Conservation (phyloP, 1,140 invertebrate species). For the Lasioglossum albipes region DNA sequence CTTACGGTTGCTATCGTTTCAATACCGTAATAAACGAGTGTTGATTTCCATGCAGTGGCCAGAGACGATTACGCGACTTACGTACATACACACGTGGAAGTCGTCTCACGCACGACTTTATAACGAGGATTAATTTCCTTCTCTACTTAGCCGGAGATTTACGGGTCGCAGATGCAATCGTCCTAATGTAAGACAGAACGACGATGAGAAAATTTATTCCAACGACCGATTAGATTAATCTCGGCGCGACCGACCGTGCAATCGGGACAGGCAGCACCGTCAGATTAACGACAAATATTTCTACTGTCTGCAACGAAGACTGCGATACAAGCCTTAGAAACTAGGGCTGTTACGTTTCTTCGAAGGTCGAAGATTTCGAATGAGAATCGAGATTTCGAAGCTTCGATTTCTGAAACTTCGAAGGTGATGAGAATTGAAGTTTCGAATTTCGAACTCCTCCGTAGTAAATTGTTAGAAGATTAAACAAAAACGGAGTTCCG, state of each 20-base stretch:
- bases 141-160: slow-evolving; percentile 24
- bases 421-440: no score
- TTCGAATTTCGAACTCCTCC: no score
- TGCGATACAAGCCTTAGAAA: no score
- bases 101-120: slow-evolving; percentile 23
- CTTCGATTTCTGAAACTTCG: no score
- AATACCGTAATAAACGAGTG: slow-evolving; percentile 36
- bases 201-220: slow-evolving; percentile 50
- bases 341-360: no score
- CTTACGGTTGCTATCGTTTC: slow-evolving; percentile 11
- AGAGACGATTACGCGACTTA: slow-evolving; percentile 27
- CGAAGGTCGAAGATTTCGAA: no score
- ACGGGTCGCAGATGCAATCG: slow-evolving; percentile 33
- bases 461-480: no score
- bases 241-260: slow-evolving; percentile 34
- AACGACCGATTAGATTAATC: slow-evolving; percentile 39
- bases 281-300: slow-evolving; percentile 33
- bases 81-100: not conserved
- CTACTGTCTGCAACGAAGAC: no score
- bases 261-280: slow-evolving; percentile 45
- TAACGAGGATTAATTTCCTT: slow-evolving; percentile 52
- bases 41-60: slow-evolving; percentile 5
- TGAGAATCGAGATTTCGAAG: no score
- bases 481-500: no score
- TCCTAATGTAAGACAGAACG: slow-evolving; percentile 19